Evolutionary conservation across 2,113 vertebrate species (phyloP).

Genomic region (Forbesichthys papilliferus): DNA sequence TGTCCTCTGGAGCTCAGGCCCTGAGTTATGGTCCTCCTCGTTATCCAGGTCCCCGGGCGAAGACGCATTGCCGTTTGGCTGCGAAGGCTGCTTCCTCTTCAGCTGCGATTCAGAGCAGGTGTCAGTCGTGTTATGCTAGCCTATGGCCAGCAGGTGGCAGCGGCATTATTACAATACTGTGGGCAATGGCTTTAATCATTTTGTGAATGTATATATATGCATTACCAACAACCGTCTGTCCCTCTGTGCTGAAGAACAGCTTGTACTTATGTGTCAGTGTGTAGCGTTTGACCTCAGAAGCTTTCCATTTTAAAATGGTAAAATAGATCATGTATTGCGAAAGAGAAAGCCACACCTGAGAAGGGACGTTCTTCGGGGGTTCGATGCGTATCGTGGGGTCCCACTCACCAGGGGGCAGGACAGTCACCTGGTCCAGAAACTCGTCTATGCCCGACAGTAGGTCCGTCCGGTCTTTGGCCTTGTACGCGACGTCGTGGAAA

Average conservation of each 20-base stretch:
- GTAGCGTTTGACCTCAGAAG: too few species aligned
- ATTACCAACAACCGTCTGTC: too few species aligned
- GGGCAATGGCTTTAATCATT: too few species aligned
- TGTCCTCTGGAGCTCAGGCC: conserved; percentile 90
- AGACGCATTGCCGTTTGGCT: conserved; percentile 84
- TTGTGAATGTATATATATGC: too few species aligned
- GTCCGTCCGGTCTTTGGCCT: conserved; percentile 94
- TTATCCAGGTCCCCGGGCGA: conserved; percentile 77
- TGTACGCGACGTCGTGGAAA: conserved; percentile 96
- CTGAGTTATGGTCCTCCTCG: conserved; percentile 82
- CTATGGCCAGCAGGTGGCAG: conserved; percentile 17
- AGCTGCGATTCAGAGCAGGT: conserved; percentile 69
- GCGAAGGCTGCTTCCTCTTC: conserved; percentile 89
- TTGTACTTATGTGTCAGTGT: too few species aligned
- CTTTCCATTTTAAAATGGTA: too few species aligned
- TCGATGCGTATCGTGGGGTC: conserved; percentile 96
- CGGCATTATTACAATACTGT: conserved; percentile 1
- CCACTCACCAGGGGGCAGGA: conserved; percentile 94
- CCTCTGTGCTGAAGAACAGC: too few species aligned
- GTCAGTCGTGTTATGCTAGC: conserved; percentile 4
- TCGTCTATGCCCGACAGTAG: conserved; percentile 94
- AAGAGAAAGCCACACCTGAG: conserved; percentile 80
- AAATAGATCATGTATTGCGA: too few species aligned
- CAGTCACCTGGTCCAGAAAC: conserved; percentile 96
- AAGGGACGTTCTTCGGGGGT: conserved; percentile 93